phyloP scores from a whole-genome alignment of 64 coral and sea anemone species.

The Montipora sp. region DNA sequence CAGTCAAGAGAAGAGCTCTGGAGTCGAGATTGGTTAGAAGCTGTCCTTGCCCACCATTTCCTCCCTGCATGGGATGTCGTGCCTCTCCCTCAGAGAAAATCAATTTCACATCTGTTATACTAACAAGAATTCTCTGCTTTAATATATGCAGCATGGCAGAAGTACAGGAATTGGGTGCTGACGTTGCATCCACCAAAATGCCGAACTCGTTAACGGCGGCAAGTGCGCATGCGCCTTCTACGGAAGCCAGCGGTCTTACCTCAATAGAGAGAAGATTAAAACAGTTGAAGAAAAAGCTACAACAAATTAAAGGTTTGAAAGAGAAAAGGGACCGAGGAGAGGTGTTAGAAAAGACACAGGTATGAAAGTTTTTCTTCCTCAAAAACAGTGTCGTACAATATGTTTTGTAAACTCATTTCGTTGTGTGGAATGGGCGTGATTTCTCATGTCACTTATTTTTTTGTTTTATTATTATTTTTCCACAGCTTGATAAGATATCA shows the following conservation, averaged over 20 bases:
- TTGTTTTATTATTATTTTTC: background rate
- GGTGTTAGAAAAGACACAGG: slow-evolving; percentile 52
- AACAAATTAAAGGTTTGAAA: slow-evolving; percentile 57
- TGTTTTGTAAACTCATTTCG: too few species aligned
- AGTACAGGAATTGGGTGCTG: background rate
- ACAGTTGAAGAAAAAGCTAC: slow-evolving; percentile 49
- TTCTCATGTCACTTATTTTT: background rate
- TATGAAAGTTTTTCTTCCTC: background rate
- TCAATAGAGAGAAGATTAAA: slow-evolving; percentile 40
- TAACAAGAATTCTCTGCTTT: too few species aligned
- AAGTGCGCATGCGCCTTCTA: background rate
- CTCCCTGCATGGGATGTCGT: too few species aligned
- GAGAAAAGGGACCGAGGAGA: slow-evolving; percentile 53
- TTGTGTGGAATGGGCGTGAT: too few species aligned
- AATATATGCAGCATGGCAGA: slow-evolving; percentile 13
- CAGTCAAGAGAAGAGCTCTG: too few species aligned
- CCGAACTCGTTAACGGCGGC: background rate
- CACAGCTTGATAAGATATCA: slow-evolving; percentile 55
- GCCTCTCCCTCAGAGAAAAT: too few species aligned
- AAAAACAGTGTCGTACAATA: too few species aligned
- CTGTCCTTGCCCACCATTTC: too few species aligned
- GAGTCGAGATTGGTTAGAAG: too few species aligned
- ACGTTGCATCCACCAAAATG: background rate
- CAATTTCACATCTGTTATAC: too few species aligned
- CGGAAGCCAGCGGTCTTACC: slow-evolving; percentile 29